These are phyloP conservation scores for Ammodytes marinus DNA, from an alignment of 2,113 vertebrate genomes.

Conservation along the genomic window DNA sequence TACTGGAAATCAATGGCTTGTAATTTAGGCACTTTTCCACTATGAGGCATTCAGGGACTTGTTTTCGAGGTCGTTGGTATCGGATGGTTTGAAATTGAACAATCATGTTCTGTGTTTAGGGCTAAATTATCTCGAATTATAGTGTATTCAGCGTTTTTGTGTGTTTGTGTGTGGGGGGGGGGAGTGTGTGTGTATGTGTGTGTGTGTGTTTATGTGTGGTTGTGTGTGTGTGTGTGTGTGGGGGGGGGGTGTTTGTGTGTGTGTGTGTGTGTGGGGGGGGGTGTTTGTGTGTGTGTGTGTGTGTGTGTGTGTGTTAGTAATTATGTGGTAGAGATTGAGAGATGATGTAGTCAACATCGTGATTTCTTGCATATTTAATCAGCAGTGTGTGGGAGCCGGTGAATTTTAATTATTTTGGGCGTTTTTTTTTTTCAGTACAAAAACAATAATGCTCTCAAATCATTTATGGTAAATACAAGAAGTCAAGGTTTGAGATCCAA, in stretches of 20 bases:
- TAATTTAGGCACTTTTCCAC: constrained; percentile 74
- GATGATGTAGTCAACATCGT: constrained; percentile 23
- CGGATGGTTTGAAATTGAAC: constrained; percentile 69
- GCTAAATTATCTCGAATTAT: constrained; percentile 57
- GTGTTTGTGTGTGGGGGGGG: constrained; percentile 47
- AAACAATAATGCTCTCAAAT: neutral
- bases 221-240: no score
- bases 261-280: no score
- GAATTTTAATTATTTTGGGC: constrained; percentile 37
- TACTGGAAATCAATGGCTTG: constrained; percentile 81
- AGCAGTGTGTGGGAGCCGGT: constrained; percentile 14
- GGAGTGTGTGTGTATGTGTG: constrained; percentile 46
- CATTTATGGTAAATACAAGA: neutral
- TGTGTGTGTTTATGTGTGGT: constrained; percentile 19
- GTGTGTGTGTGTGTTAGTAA: constrained; percentile 25
- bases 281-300: neutral
- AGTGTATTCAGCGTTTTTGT: constrained; percentile 25
- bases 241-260: no score
- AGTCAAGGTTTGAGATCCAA: neutral
- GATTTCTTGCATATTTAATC: constrained; percentile 48
- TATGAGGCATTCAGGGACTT: constrained; percentile 54
- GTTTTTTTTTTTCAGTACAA: neutral
- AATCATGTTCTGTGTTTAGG: constrained; percentile 59
- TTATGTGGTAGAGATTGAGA: constrained; percentile 31
- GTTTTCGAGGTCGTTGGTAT: constrained; percentile 57